phyloP scores from a whole-genome alignment of 2,888 invertebrate species.

The Nezara viridula region DNA sequence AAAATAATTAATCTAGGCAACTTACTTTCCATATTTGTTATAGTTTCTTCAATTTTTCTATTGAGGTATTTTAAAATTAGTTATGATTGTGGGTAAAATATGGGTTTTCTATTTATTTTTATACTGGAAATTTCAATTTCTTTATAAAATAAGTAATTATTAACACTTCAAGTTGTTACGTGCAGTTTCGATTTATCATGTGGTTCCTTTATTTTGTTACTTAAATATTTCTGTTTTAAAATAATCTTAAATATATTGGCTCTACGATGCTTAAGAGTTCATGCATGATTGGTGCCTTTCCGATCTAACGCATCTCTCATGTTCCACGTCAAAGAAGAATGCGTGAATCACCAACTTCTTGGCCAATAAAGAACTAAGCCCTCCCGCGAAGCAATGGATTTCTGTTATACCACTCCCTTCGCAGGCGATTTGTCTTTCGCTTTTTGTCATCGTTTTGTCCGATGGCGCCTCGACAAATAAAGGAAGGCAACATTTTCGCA shows the following conservation, averaged over 20 bases:
- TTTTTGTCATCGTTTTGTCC: conserved; percentile 42
- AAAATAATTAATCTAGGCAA: too few species aligned
- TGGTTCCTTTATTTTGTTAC: too few species aligned
- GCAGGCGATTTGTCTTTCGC: conserved; percentile 45
- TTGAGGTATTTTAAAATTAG: too few species aligned
- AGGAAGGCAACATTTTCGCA: conserved; percentile 45
- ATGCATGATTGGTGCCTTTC: not conserved
- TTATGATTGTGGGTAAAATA: too few species aligned
- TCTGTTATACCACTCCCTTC: conserved; percentile 14
- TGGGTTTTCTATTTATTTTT: too few species aligned
- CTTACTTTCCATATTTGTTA: too few species aligned
- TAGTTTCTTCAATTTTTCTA: too few species aligned
- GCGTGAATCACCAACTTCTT: conserved; percentile 48
- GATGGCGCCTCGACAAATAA: conserved; percentile 25
- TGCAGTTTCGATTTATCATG: too few species aligned
- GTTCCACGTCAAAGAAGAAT: not conserved
- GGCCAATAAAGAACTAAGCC: conserved; percentile 11
- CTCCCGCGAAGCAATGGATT: conserved; percentile 49
- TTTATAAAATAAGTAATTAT: not conserved
- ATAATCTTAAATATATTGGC: too few species aligned
- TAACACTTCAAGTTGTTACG: not conserved
- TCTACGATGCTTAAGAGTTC: too few species aligned
- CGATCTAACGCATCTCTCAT: conserved; percentile 18
- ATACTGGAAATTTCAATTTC: not conserved
- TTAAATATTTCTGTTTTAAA: too few species aligned